Evolutionary conservation across 2,113 vertebrate genomes (phyloP), one percentile per base, ranked within the genome.

Genomic region (Spilogale gracilis): DNA sequence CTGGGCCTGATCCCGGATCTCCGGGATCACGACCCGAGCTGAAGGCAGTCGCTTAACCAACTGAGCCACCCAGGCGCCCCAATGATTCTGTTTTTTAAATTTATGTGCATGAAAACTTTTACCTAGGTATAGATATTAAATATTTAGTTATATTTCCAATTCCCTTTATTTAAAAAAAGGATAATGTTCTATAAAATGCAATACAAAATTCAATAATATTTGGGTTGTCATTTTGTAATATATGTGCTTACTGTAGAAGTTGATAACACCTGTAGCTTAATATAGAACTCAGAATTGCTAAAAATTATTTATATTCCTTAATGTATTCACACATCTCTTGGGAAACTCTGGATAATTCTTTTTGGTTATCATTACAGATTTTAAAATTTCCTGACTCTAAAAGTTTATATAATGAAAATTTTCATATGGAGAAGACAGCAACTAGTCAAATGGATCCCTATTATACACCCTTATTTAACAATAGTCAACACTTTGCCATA

Each of bases 81-180:
- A 38, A 38, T 38, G 38, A 38, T 38, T 38, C 38, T 38, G 20
- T 25, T 21, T 38, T 73, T n/a, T 81, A 48, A 95, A 87, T 74
- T 81, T 92, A 87, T 65, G 78, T 65, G 67, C 58, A 13, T 67
- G 12, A 65, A 88, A 80, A 76, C 4, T 74, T 88, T 82, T 82
- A 74, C 21, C 48, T 27, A n/a, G 27, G 16, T 67, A 78, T 76
- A 67, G 38, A 78, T 78, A 91, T 84, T 56, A 93, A 76, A 76
- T 63, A 88, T 61, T 88, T 81, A 43, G 5, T 48, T 87, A 92
- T 45, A 32, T 58, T 79, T 87, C 71, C n/a, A 52, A 78, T 83
- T 56, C 21, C 2, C 16, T 89, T 96, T 56, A 83, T 76, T 93
- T 89, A 60, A 83, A 92, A 89, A 89, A 93, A 89, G 12, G 65